A percentile compares a stretch with the other conserved stretches of the same genome.
Evolutionary conservation across 2,888 invertebrate species (phyloP).

Genomic region (Drymonia ruficornis): DNA sequence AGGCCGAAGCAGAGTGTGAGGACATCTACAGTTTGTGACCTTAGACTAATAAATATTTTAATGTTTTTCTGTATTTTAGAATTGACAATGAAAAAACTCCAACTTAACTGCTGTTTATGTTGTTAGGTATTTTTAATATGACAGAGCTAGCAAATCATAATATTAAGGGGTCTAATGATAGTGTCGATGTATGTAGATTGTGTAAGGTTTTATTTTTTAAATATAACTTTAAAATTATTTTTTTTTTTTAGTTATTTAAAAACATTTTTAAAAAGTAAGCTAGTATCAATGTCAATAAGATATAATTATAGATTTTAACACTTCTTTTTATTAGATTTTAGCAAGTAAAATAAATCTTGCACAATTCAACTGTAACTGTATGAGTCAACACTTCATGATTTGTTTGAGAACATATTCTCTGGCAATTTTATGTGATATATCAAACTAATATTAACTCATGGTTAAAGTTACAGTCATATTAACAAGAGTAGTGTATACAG

Average conservation of each 20-base stretch:
- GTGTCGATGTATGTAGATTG: conserved; percentile 32
- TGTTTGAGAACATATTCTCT: too few relatives aligned
- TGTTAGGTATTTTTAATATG: conserved; percentile 4
- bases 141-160: conserved; percentile 19
- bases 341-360: too few relatives aligned
- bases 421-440: too few relatives aligned
- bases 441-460: too few relatives aligned
- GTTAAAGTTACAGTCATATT: too few relatives aligned
- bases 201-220: conserved; percentile 21
- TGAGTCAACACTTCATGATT: too few relatives aligned
- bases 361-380: too few relatives aligned
- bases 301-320: too few relatives aligned
- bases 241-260: not conserved
- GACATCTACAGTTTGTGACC: conserved; percentile 57
- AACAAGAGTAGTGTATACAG: too few relatives aligned
- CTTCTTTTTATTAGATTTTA: too few relatives aligned
- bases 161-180: conserved; percentile 22
- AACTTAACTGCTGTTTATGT: conserved; percentile 14
- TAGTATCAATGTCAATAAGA: too few relatives aligned
- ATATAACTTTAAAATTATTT: conserved; percentile 8
- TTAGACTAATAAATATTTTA: conserved; percentile 29
- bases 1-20: conserved; percentile 52
- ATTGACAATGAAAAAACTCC: conserved; percentile 11
- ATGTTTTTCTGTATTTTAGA: conserved; percentile 31
- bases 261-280: not conserved